Evolutionary conservation across 2,888 invertebrate genomes (phyloP).

Genomic region (Drosophila nigricruria): DNA sequence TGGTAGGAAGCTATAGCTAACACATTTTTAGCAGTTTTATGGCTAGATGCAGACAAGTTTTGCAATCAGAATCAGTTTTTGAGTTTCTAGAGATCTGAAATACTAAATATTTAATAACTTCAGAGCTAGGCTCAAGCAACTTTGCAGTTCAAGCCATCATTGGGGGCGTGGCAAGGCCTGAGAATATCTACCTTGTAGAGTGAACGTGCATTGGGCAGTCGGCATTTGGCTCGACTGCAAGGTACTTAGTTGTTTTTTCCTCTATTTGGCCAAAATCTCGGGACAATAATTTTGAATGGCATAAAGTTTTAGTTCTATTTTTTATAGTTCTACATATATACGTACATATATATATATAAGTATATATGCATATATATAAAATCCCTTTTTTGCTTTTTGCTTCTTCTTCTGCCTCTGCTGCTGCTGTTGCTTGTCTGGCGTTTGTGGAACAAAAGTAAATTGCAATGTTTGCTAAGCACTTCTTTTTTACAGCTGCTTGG

Average conservation of each 20-base stretch:
- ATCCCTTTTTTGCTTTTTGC: too few relatives aligned
- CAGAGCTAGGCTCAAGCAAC: too few relatives aligned
- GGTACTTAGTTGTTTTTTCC: background rate
- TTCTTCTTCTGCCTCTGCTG: too few relatives aligned
- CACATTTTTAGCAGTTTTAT: too few relatives aligned
- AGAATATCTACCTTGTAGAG: background rate
- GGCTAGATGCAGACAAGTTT: too few relatives aligned
- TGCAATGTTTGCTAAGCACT: constrained; percentile 78
- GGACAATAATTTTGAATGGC: constrained; percentile 78
- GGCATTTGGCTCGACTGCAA: too few relatives aligned
- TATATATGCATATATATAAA: background rate
- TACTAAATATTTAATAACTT: too few relatives aligned
- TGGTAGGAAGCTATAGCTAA: too few relatives aligned
- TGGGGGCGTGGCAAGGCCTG: background rate
- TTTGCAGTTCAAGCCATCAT: too few relatives aligned
- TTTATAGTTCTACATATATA: constrained; percentile 50
- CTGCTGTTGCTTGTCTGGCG: constrained; percentile 8
- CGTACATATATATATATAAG: background rate
- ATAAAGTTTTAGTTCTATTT: constrained; percentile 71
- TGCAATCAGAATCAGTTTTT: too few relatives aligned
- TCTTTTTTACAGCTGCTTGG: constrained; percentile 67
- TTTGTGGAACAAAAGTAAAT: constrained; percentile 74
- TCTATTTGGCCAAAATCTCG: constrained; percentile 55
- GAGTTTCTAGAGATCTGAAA: too few relatives aligned
- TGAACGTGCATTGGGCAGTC: background rate